A percentile compares a stretch with the other conserved stretches of the same genome.
These are phyloP conservation scores for Oncorhynchus kisutch DNA, from an alignment of 2,113 vertebrate species.

Conservation along the genomic window DNA sequence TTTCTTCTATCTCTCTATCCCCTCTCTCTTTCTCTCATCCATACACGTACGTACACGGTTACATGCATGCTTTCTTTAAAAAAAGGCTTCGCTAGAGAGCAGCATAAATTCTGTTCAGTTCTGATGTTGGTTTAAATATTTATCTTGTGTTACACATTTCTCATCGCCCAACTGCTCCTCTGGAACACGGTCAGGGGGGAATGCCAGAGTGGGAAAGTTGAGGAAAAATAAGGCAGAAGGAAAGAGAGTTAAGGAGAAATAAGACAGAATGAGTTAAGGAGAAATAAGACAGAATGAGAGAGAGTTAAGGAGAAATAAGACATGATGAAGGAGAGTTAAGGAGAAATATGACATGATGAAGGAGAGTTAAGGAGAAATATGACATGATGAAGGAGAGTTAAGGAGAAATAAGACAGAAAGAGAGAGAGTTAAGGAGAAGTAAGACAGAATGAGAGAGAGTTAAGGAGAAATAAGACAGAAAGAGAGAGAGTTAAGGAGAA, in stretches of 20 bases:
- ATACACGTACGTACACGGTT: too few species aligned
- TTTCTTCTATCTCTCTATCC: too few species aligned
- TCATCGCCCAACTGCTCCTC: slow-evolving; percentile 1
- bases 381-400: too few species aligned
- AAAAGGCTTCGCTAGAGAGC: not conserved
- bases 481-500: too few species aligned
- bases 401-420: too few species aligned
- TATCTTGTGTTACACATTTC: slow-evolving; percentile 6
- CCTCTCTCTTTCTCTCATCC: too few species aligned
- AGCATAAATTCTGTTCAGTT: not conserved
- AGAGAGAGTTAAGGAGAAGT: too few species aligned
- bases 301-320: too few species aligned
- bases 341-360: too few species aligned
- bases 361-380: too few species aligned
- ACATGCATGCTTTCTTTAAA: not conserved
- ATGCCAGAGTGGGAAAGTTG: not conserved
- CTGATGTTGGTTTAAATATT: not conserved
- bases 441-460: too few species aligned
- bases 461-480: not conserved
- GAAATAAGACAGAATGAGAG: not conserved
- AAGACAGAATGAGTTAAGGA: not conserved
- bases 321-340: too few species aligned
- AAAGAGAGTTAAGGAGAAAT: not conserved
- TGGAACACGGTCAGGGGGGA: not conserved
- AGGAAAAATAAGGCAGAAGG: not conserved